Base-by-base conservation (phyloP, 2,113 vertebrate genomes). In the Anolis sagrei region DNA sequence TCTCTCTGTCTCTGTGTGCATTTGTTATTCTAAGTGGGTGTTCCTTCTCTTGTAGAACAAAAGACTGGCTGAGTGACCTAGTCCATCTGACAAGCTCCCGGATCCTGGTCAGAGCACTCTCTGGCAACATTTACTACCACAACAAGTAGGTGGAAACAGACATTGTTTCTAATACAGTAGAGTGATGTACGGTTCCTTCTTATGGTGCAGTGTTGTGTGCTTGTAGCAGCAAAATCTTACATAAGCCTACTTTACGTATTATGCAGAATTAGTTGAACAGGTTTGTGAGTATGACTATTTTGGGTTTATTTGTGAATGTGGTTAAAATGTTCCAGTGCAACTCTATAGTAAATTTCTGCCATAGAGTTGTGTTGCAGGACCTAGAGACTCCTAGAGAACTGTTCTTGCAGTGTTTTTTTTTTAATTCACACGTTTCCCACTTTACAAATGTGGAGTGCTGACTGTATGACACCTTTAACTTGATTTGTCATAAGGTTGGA, bases 1-100 rank as follows among this genome's bases (percentile, higher is more conserved):
- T 62, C 0, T 0, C 0, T 0, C 78, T 74, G 18, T 11, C 1
- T 14, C 1, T 58, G 54, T 58, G 18, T 58, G 54, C 13, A 18
- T 58, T 58, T 66, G 3, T 29, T 44, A 64, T 2, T 29, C 79
- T 29, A 66, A 2, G 5, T 78, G 66, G 44, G 6, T 84, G 9
- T 49, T 76, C 90, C 21, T 29, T 27, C 64, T 93, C 84, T 87
- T 92, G 64, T 89, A 99, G 98, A 54, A 66, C 91, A 85, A 99
- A 98, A 95, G 93, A 90, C 89, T 96, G 97, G 93, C 94, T 99
- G 79, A 99, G 98, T 5, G 98, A 99, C 85, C 80, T 98, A 83
- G 96, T 99, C 76, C 98, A 99, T 84, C 96, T 99, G 86, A 98
- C 97, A 0, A 98, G 98, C 88, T 99, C 97, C 92, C 96, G 98